Evolutionary conservation across 2,888 invertebrate species (phyloP), one percentile per base, ranked within the genome.

Genomic region (Lochmaea crataegi): DNA sequence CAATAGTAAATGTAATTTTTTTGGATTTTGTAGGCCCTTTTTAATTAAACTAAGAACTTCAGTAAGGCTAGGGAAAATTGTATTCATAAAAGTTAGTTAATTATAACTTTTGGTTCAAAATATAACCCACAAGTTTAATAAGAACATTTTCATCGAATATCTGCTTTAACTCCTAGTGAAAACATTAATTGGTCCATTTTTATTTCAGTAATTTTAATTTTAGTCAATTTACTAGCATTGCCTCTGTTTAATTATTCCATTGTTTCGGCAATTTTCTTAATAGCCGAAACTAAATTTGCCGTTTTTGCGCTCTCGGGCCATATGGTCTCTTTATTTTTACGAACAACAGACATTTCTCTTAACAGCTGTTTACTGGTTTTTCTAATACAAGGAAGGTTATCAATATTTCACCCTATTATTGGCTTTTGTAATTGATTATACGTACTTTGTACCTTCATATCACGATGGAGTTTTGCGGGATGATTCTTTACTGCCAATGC

Each of bases 261-360:
- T 81, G 82, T 82, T 82, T 80, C 78, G 77, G 80, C 80, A 81
- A 81, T 83, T 83, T 81, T 81, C 81, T 81, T 83, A 83, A 84
- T 82, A 82, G 78, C 78, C 76, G 26, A 76, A 78, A 77, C 77
- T 79, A 78, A 79, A 77, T 81, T 77, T 72, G 60, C 73, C 74
- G 76, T 79, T 80, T 80, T 78, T 80, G 75, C 72, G 58, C 71
- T 64, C 67, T 72, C 58, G 7, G 65, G 76, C 80, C 80, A 81
- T 80, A 82, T 80, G 80, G 80, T 65, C 73, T 78, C 53, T 75
- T 66, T 72, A 69, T 74, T 79, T 78, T 76, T 77, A 77, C 79
- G 73, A 67, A 68, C 73, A 74, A 77, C 76, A 74, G 76, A 74
- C 60, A 69, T 69, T 56, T 57, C 63, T 69, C 22, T 63, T 53